Conservation (phyloP, 1,140 invertebrate genomes). For the Saccostrea glomerata region DNA sequence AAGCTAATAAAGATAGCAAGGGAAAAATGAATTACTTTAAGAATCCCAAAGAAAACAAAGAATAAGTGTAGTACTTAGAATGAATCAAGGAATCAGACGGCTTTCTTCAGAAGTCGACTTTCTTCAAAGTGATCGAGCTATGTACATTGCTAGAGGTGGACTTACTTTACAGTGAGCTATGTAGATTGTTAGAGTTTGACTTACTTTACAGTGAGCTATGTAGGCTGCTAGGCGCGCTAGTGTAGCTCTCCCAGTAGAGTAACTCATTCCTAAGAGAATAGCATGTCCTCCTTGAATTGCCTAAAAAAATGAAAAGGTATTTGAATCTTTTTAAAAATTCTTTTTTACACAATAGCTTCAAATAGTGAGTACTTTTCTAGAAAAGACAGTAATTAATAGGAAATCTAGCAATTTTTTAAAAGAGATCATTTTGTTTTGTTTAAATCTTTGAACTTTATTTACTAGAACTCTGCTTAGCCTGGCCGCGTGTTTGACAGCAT, state of each 20-base stretch:
- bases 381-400: too few relatives aligned
- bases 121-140: constrained; percentile 72
- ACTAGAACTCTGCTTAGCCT: constrained; percentile 77
- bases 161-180: constrained; percentile 75
- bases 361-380: too few relatives aligned
- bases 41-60: too few relatives aligned
- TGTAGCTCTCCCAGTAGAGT: constrained; percentile 75
- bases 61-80: too few relatives aligned
- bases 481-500: constrained; percentile 75
- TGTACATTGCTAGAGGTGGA: too few relatives aligned
- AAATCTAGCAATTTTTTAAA: too few relatives aligned
- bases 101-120: constrained; percentile 19
- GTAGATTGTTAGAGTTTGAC: constrained; percentile 69
- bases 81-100: too few relatives aligned
- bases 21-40: too few relatives aligned
- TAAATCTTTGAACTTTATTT: constrained; percentile 48
- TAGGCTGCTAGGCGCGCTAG: constrained; percentile 74
- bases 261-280: constrained; percentile 73
- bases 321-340: background rate
- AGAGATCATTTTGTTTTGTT: too few relatives aligned
- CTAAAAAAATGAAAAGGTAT: constrained; percentile 56
- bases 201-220: constrained; percentile 76
- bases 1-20: too few relatives aligned
- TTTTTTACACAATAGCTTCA: too few relatives aligned
- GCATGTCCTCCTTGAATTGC: constrained; percentile 75